Evolutionary conservation across 1,140 invertebrate species (phyloP), one percentile per base, ranked within the genome.

Genomic region (Scylla paramamosain): DNA sequence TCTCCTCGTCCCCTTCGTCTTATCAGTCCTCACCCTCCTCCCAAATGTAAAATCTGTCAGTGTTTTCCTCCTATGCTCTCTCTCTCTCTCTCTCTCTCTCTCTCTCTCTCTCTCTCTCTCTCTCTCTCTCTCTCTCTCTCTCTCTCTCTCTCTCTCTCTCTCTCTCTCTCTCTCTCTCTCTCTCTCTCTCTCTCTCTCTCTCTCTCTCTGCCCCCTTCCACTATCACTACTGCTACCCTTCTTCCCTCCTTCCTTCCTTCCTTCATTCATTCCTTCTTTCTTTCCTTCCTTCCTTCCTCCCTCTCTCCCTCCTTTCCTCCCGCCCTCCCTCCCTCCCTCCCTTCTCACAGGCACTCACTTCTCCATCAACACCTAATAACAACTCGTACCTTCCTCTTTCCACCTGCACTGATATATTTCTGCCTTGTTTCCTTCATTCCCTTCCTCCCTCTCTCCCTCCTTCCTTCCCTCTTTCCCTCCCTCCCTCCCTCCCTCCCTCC

Each of bases 391-490:
- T 89, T 48, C 28, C 32, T 46, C 88, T 46, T 48, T 89, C 88
- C 48, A 45, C n/a, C 88, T 89, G 20, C 45, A n/a, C 48, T 29
- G 48, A 29, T 91, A 45, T 91, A n/a, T 91, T 59, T 91, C 46
- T 59, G 7, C 32, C 89, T 91, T 59, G n/a, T 31, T 32, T 91
- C 89, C 59, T n/a, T 91, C 89, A 29, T 46, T 59, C 48, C 59
- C 48, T 59, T 46, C 28, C 89, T 91, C 48, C 28, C 89, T 91
- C 48, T 59, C 89, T 91, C 89, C 59, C n/a, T 91, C 20, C 16
- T 28, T n/a, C n/a, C 6, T 25, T 39, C 25, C 20, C 31, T 87
- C 28, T 87, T 10, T 87, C 28, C 10, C 86, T 87, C 86, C 28
- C 89, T 91, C 48, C 28, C 89, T 91, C 48, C 28, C 89, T 91